These are phyloP conservation scores for Cirrhinus molitorella DNA, from an alignment of 2,797 vertebrate genomes.

Conservation along the genomic window DNA sequence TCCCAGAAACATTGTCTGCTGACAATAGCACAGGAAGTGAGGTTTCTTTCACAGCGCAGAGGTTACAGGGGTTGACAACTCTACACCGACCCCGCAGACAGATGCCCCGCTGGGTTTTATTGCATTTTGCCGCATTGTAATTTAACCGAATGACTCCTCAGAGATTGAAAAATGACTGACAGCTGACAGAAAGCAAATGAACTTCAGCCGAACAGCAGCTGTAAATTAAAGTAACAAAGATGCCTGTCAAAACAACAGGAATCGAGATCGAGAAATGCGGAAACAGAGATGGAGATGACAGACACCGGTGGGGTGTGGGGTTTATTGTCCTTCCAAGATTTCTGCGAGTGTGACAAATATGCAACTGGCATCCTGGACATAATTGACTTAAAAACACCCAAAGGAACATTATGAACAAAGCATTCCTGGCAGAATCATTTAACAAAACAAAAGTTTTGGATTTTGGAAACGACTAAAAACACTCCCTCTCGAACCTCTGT, in stretches of 20 bases:
- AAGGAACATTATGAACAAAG: conserved; percentile 24
- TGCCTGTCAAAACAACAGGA: conserved; percentile 23
- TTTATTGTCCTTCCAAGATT: background rate
- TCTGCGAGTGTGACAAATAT: background rate
- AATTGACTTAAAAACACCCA: background rate
- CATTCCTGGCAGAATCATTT: conserved; percentile 11
- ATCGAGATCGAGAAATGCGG: background rate
- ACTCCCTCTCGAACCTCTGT: background rate
- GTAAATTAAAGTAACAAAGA: conserved; percentile 36
- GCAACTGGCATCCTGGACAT: conserved; percentile 27
- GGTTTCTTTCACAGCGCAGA: conserved; percentile 1
- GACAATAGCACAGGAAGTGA: conserved; percentile 36
- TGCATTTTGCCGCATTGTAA: conserved; percentile 23
- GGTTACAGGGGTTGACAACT: conserved; percentile 17
- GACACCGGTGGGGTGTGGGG: conserved; percentile 18
- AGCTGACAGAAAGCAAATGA: conserved; percentile 45
- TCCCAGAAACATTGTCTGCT: conserved; percentile 25
- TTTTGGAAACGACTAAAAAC: conserved; percentile 9
- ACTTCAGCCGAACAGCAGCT: conserved; percentile 21
- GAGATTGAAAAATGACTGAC: conserved; percentile 52
- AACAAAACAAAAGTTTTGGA: background rate
- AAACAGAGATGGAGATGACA: conserved; percentile 31
- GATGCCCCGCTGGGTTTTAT: background rate
- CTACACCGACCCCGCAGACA: background rate
- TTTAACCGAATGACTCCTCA: conserved; percentile 27